Conservation (phyloP, 2,113 vertebrate genomes). For the Hippocampus abdominalis region DNA sequence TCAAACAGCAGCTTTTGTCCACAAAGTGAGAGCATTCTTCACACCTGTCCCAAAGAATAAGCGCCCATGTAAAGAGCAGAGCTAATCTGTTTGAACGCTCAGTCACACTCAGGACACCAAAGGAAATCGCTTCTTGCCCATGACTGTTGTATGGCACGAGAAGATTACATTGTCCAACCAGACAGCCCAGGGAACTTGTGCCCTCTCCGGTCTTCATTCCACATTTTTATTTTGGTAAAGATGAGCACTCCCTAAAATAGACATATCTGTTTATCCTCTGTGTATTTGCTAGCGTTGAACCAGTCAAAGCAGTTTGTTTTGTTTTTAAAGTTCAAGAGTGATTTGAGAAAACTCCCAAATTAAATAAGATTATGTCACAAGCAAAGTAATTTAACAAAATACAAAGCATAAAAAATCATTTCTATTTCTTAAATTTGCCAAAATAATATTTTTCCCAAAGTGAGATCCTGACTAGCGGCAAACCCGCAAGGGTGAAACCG, state of each 20-base stretch:
- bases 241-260: constrained; percentile 15
- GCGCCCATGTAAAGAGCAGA: constrained; percentile 63
- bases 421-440: too few relatives aligned
- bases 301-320: too few relatives aligned
- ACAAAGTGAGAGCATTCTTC: constrained; percentile 67
- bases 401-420: too few relatives aligned
- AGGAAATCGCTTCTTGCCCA: constrained; percentile 63
- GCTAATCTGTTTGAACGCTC: constrained; percentile 75
- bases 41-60: constrained; percentile 75
- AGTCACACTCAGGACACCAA: constrained; percentile 70
- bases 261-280: neutral
- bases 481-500: too few relatives aligned
- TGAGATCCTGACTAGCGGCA: too few relatives aligned
- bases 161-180: constrained; percentile 43
- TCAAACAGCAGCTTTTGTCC: constrained; percentile 63
- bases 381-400: too few relatives aligned
- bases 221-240: constrained; percentile 8
- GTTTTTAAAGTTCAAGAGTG: too few relatives aligned
- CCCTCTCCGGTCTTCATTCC: constrained; percentile 36
- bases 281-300: constrained; percentile 6
- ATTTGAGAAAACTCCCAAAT: too few relatives aligned
- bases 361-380: too few relatives aligned
- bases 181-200: constrained; percentile 30
- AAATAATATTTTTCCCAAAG: too few relatives aligned
- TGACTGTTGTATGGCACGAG: constrained; percentile 61